Base-by-base conservation (phyloP, 2,888 invertebrate species). In the Cartodere bifasciata region DNA sequence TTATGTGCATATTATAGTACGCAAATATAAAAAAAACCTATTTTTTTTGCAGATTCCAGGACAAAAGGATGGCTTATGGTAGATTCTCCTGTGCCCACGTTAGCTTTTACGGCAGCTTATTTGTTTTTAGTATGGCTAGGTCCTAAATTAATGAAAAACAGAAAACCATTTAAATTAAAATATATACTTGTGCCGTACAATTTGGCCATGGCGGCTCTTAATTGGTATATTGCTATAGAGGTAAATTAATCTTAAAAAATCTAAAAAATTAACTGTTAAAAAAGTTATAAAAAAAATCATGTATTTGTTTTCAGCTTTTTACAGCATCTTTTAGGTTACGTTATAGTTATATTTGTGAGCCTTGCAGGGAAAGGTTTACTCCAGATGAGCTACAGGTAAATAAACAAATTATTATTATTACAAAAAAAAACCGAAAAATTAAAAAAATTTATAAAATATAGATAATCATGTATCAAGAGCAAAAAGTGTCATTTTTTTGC, bases 311-410 rank as follows among this genome's bases (percentile, higher is more conserved):
- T 23, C 40, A 71, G 70, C 52, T 84, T 35, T 60, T 83, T 3
- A 69, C 76, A 11, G 80, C 82, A 2, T 77, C 84, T 3, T 75
- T 74, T 34, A 70, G 77, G 48, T 61, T 84, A 35, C 68, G 75
- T 37, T 91, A 91, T 54, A 86, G 81, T 54, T 83, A 84, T 53
- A 74, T 83, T 12, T 92, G 92, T 53, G 83, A 90, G 54, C 84
- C 86, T 2, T 84, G 87, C 43, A 69, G 77, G 39, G 76, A 80
- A 44, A 71, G 74, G 26, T 72, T 78, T 46, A 74, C 83, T 51
- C 75, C 80, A 0, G 76, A 83, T 52, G 86, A 90, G 55, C 52
- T 88, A 36, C 78, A 85, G 69, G 90, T 88, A 64, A 67, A 61
- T 12, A 6, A 23, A n/a, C 3, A 27, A 14, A 4, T 11, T n/a